phyloP scores from a whole-genome alignment of 2,113 vertebrate genomes.

The Furnarius figulus region DNA sequence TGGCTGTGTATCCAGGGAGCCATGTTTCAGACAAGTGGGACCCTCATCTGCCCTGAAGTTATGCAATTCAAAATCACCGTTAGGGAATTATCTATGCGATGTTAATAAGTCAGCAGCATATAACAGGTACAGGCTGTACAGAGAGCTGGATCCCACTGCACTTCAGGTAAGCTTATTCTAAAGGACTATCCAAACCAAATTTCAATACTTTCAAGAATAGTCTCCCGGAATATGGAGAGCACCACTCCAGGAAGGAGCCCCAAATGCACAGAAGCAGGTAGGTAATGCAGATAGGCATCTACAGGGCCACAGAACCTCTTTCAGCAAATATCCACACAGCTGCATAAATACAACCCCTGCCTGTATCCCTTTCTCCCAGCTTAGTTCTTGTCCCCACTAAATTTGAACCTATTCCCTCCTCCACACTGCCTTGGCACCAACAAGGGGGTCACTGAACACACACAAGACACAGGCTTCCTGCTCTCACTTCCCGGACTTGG shows the following conservation, averaged over 20 bases:
- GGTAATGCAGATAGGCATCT: background rate
- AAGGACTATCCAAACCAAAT: background rate
- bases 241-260: background rate
- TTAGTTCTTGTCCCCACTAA: background rate
- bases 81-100: background rate
- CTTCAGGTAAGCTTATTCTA: background rate
- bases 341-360: background rate
- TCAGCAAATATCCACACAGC: background rate
- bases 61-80: background rate
- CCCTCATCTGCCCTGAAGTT: background rate
- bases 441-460: background rate
- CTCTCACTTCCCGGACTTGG: background rate
- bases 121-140: background rate
- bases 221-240: background rate
- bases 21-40: background rate
- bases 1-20: background rate
- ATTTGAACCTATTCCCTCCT: background rate
- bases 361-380: background rate
- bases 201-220: background rate
- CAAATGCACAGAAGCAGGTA: background rate
- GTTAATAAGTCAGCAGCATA: background rate
- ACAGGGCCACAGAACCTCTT: background rate
- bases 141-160: background rate
- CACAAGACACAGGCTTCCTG: slow-evolving; percentile 1
- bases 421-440: background rate